Base-by-base conservation (phyloP, 2,888 invertebrate genomes). In the Pseudanteris insignis region DNA sequence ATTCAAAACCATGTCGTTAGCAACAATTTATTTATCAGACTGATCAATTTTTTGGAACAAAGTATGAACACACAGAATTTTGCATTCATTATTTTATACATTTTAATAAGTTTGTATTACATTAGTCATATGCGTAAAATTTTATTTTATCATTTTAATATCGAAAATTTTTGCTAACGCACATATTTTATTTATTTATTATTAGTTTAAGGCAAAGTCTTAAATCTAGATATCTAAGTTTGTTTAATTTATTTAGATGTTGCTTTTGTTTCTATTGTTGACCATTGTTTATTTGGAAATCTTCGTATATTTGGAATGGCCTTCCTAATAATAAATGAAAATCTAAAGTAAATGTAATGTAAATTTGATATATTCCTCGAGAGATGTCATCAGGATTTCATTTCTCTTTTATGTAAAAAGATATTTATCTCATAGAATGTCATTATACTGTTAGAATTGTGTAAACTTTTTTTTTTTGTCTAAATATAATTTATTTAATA, bases 1-100 rank as follows among this genome's bases (percentile, higher is more conserved):
- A 37, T 43, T 57, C 10, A 6, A 57, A 36, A 10, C 29, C 30
- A 26, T 21, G 21, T 5, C 21, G 21, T 21, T 21, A 5, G 21
- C 3, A 21, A 21, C 21, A 5, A 21, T 21, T 21, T 21, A n/a
- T 7, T 21, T 7, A 7, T 21, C 21, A 21, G 21, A 21, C 21
- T 21, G 21, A 21, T 21, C 21, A 21, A 21, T 7, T 21, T 7
- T 5, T 21, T 7, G 7, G 21, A 21, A 21, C 3, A 21, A 21
- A 7, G 21, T 21, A n/a, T n/a, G n/a, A n/a, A n/a, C n/a, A n/a
- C n/a, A n/a, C n/a, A n/a, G n/a, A 21, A 21, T 7, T 21, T 21
- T 3, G 21, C 21, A 7, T 21, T 3, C 21, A 21, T 7, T 7
- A 7, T 5, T 21, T 21, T 7, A 7, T 5, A 21, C 7, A n/a